Conservation (phyloP, 1,140 invertebrate species). For the Radopholus similis region DNA sequence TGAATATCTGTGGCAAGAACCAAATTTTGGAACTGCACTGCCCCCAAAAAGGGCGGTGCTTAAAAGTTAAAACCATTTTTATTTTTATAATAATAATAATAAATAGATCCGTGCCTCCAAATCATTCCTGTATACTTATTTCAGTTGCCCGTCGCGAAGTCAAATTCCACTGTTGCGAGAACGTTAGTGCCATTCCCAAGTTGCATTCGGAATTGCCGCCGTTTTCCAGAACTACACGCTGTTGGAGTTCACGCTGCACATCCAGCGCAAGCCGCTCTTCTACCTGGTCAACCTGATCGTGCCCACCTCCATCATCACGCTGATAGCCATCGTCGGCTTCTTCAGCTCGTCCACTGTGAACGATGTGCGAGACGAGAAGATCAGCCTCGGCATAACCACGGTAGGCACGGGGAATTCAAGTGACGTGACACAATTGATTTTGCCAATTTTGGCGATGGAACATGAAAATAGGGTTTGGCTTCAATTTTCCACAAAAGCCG, state of each 20-base stretch:
- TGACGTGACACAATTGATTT: too few species aligned
- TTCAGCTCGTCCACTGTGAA: conserved; percentile 54
- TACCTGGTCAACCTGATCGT: conserved; percentile 54
- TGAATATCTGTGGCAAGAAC: too few species aligned
- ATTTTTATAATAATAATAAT: too few species aligned
- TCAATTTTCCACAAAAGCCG: too few species aligned
- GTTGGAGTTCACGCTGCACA: conserved; percentile 47
- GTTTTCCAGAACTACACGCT: conserved; percentile 51
- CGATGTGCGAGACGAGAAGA: conserved; percentile 51
- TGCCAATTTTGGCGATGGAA: too few species aligned
- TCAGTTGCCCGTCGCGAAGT: conserved; percentile 33
- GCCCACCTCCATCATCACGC: conserved; percentile 51
- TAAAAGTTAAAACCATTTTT: too few species aligned
- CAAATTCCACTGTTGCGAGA: conserved; percentile 32
- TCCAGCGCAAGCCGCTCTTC: conserved; percentile 55
- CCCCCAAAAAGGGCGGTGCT: too few species aligned
- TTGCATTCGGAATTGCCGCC: conserved; percentile 33
- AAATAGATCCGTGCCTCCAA: too few species aligned
- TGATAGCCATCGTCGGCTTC: conserved; percentile 57
- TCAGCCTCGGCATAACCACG: conserved; percentile 47
- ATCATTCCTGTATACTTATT: too few species aligned
- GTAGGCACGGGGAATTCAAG: too few species aligned
- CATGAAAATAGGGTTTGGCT: too few species aligned
- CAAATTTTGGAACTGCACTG: too few species aligned
- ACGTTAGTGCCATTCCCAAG: conserved; percentile 21